Evolutionary conservation across 2,888 invertebrate genomes (phyloP).

Genomic region (Hirudinaria manillensis): DNA sequence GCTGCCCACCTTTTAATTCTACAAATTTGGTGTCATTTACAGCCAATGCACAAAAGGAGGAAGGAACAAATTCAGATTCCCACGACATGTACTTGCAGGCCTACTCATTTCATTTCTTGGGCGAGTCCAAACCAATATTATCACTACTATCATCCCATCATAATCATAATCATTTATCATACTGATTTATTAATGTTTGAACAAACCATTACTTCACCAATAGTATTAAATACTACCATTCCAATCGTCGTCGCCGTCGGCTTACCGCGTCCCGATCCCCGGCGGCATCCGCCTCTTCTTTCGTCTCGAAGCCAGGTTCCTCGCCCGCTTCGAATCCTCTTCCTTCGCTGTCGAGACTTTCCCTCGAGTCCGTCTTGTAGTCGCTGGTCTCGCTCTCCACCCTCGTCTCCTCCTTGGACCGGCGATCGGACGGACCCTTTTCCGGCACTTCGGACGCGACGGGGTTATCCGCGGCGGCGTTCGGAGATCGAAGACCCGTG

Average conservation of each 20-base stretch:
- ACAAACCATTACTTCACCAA: too few relatives aligned
- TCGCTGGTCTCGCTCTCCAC: constrained; percentile 31
- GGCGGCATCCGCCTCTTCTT: too few relatives aligned
- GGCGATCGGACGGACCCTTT: neutral
- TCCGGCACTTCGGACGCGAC: neutral
- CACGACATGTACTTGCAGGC: too few relatives aligned
- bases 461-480: neutral
- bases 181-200: too few relatives aligned
- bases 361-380: constrained; percentile 27
- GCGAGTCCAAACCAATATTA: neutral
- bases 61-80: too few relatives aligned
- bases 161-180: neutral
- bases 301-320: neutral
- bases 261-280: too few relatives aligned
- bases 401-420: neutral
- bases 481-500: neutral
- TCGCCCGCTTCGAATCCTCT: neutral
- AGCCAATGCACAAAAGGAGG: too few relatives aligned
- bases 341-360: constrained; percentile 21
- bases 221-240: neutral
- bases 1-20: too few relatives aligned
- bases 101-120: neutral
- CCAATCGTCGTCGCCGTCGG: neutral
- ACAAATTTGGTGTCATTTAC: too few relatives aligned
- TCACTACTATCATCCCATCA: neutral